Evolutionary conservation across 2,888 invertebrate species (phyloP).

Genomic region (Mayetiola destructor): DNA sequence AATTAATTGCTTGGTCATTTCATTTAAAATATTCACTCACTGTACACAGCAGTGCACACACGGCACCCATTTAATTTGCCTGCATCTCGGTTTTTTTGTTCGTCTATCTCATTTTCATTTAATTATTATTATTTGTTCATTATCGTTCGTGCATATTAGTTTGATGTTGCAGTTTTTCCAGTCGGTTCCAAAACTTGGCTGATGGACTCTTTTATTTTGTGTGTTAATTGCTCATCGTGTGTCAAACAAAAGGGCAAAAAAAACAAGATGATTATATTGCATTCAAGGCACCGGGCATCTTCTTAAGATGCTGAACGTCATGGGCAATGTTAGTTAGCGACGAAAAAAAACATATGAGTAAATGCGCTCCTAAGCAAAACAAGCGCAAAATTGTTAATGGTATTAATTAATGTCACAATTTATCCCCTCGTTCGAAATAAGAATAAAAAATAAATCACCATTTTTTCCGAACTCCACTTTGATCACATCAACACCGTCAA

Average conservation of each 20-base stretch:
- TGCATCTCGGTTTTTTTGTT: not conserved
- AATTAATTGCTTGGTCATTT: constrained; percentile 8
- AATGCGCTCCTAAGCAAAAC: not conserved
- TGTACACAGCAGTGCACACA: not conserved
- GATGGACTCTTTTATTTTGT: not conserved
- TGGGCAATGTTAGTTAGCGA: not conserved
- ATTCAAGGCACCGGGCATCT: too few species aligned
- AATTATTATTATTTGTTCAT: not conserved
- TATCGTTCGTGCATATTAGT: not conserved
- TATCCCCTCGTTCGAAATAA: too few species aligned
- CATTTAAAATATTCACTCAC: too few species aligned
- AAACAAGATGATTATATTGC: not conserved
- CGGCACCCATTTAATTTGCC: not conserved
- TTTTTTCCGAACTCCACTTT: not conserved
- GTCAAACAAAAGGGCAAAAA: not conserved
- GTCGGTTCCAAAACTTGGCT: not conserved
- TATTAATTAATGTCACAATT: constrained; percentile 6
- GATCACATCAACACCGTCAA: too few species aligned
- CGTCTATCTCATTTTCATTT: not conserved
- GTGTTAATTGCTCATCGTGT: not conserved
- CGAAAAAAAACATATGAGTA: not conserved
- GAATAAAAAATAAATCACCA: too few species aligned
- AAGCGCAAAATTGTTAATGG: not conserved
- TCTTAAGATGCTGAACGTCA: not conserved
- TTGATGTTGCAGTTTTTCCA: not conserved